Evolutionary conservation across 2,888 invertebrate species (phyloP).

Genomic region (Pammene aurita): DNA sequence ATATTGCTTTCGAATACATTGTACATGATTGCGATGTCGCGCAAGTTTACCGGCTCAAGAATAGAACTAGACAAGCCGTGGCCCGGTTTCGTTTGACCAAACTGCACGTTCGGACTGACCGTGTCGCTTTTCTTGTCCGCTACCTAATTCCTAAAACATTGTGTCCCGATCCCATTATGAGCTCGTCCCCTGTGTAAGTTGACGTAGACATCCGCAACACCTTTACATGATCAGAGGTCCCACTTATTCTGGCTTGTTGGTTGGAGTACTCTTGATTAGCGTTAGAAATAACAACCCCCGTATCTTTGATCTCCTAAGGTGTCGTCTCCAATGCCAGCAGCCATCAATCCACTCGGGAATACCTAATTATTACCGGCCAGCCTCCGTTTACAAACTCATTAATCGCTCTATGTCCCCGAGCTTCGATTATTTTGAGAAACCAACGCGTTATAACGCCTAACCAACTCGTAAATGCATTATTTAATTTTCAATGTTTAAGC

Average conservation of each 20-base stretch:
- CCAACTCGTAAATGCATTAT: neutral
- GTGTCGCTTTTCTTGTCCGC: constrained; percentile 48
- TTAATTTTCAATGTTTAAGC: neutral
- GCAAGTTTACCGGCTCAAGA: constrained; percentile 64
- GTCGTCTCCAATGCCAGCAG: constrained; percentile 50
- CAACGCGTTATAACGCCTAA: neutral
- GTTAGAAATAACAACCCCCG: constrained; percentile 53
- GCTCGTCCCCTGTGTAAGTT: neutral
- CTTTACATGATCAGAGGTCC: neutral
- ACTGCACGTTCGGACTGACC: constrained; percentile 59
- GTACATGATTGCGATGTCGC: constrained; percentile 66
- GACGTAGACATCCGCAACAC: neutral
- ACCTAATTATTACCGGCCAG: constrained; percentile 51
- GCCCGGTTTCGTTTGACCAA: constrained; percentile 68
- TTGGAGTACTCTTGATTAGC: constrained; percentile 17
- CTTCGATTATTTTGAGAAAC: constrained; percentile 13
- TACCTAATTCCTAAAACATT: constrained; percentile 4
- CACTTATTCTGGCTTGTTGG: neutral
- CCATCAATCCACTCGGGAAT: constrained; percentile 53
- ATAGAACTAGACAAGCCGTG: constrained; percentile 71
- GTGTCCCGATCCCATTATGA: constrained; percentile 38
- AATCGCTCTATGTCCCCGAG: constrained; percentile 53
- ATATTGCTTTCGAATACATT: constrained; percentile 64
- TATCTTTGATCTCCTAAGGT: constrained; percentile 66
- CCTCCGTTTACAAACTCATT: constrained; percentile 52